Base-by-base conservation (phyloP, 1,140 invertebrate species). In the Listronotus bonariensis region DNA sequence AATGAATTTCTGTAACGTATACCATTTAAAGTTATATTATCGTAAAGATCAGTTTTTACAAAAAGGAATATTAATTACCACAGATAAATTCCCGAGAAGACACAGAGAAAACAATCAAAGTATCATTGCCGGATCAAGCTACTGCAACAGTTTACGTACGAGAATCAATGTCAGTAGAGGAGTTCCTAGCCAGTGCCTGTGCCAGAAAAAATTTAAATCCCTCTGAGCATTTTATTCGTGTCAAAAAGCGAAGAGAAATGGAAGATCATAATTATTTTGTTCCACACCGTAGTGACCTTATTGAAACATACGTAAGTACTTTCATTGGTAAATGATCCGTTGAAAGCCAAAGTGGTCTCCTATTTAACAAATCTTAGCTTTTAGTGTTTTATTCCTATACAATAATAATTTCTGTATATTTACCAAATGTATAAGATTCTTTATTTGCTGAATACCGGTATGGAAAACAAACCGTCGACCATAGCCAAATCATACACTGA, bases 181-280 rank as follows among this genome's bases (percentile, higher is more conserved):
- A 98, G 81, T 93, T 98, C 77, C 83, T 98, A 52, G 93, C 93
- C 34, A 89, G 88, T 70, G 95, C 93, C 26, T 97, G 95, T 81
- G 90, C 88, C 45, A 87, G 94, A 68, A 92, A 95, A 77, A 92
- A 89, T 74, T 86, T 98, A 38, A 95, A 93, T 80, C 88, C 94
- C 12, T 91, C 93, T 81, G 96, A 98, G 78, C 95, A 97, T 80
- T 98, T 97, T 81, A 92, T 98, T 12, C 83, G 95, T 59, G 92
- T 97, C 12, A 96, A 96, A 80, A 95, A 96, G 78, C 87, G 93
- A 66, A 88, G 92, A 67, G 94, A 97, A 74, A 94, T 94, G 88
- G 93, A 96, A 79, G 93, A 96, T 81, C 92, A 93, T 76, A 95
- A 96, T 82, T 96, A 95, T 81, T 97, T 96, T 82, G 93, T 96